Percentiles rank a stretch among this genome's conserved stretches.
phyloP scores from a whole-genome alignment of 2,113 vertebrate species.

The Beaufortia kweichowensis region DNA sequence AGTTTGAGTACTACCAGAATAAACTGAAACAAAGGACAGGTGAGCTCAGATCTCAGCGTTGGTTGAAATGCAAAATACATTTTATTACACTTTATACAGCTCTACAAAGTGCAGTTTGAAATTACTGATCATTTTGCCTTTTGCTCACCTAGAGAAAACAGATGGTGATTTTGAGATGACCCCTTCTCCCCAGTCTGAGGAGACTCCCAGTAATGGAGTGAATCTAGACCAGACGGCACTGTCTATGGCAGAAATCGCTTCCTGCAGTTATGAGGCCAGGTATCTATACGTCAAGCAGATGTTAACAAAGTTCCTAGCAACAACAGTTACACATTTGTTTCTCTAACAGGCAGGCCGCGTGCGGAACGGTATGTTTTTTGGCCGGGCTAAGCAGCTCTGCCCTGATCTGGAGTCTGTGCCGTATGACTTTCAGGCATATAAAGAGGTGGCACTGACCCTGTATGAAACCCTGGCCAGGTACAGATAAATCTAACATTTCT shows the following conservation, averaged over 20 bases:
- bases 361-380: slow-evolving; percentile 97
- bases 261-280: slow-evolving; percentile 98
- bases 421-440: slow-evolving; percentile 93
- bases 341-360: slow-evolving; percentile 83
- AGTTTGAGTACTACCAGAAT: slow-evolving; percentile 90
- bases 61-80: background rate
- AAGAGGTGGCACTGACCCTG: slow-evolving; percentile 87
- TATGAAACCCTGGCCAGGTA: slow-evolving; percentile 95
- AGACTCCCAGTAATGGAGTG: slow-evolving; percentile 72
- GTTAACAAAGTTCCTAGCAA: background rate
- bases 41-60: slow-evolving; percentile 57
- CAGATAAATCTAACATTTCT: background rate
- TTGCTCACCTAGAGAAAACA: slow-evolving; percentile 59
- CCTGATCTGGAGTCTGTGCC: slow-evolving; percentile 87
- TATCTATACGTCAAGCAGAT: slow-evolving; percentile 54
- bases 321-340: slow-evolving; percentile 8
- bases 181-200: slow-evolving; percentile 72
- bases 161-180: slow-evolving; percentile 71
- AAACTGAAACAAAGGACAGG: slow-evolving; percentile 80
- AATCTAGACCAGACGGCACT: slow-evolving; percentile 73
- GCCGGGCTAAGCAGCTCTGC: slow-evolving; percentile 91
- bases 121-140: background rate
- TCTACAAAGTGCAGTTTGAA: background rate
- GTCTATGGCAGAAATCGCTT: slow-evolving; percentile 97
- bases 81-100: background rate